These are phyloP conservation scores for Gambusia holbrooki DNA, from an alignment of 2,113 vertebrate species.

Conservation along the genomic window DNA sequence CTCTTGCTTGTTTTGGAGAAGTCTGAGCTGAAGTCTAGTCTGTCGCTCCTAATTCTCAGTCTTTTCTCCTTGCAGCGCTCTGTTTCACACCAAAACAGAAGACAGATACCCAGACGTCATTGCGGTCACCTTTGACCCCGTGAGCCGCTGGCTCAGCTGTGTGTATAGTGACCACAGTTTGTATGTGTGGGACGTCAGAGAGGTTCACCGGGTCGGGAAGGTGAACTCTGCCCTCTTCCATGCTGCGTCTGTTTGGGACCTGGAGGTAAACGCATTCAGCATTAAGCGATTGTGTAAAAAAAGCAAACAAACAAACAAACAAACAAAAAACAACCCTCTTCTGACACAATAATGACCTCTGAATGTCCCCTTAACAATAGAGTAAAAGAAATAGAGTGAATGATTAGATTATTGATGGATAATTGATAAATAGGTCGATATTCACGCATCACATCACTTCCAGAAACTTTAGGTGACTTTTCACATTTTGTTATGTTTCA, in stretches of 20 bases:
- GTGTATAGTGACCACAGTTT: constrained; percentile 97
- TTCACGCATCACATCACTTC: background rate
- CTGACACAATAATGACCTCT: background rate
- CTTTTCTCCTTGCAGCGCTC: constrained; percentile 76
- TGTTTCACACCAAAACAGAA: constrained; percentile 81
- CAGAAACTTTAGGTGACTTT: background rate
- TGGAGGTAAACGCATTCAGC: constrained; percentile 85
- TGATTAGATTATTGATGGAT: constrained; percentile 9
- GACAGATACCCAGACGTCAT: constrained; percentile 88
- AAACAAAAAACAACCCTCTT: background rate
- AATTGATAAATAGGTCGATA: too few relatives aligned
- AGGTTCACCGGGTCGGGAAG: constrained; percentile 90
- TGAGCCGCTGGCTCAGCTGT: constrained; percentile 91
- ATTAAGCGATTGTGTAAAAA: constrained; percentile 1
- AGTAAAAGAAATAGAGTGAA: background rate
- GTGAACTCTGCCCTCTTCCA: constrained; percentile 95
- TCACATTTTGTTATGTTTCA: background rate
- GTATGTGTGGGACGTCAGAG: constrained; percentile 94
- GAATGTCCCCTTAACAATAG: background rate
- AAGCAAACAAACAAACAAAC: too few relatives aligned
- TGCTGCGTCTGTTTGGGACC: constrained; percentile 91
- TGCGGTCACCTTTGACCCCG: constrained; percentile 90
- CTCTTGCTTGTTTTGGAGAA: background rate
- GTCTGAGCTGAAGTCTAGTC: background rate
- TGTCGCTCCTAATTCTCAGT: background rate